Conservation (phyloP, 2,113 vertebrate genomes). For the Axis porcinus region DNA sequence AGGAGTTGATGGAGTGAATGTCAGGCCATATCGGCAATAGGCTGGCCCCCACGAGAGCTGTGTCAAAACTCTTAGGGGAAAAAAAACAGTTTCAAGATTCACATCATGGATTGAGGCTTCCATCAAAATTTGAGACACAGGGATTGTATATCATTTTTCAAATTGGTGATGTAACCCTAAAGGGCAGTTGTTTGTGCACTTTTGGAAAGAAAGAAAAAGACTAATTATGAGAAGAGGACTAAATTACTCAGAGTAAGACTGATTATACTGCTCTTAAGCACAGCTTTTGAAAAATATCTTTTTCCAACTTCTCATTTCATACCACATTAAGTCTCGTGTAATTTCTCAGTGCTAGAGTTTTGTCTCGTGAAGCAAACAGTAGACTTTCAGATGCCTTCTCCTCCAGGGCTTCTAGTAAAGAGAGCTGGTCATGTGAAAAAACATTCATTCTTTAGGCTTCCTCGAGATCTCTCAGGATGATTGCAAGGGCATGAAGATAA, state of each 20-base stretch:
- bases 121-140: background rate
- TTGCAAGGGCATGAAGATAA: background rate
- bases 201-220: background rate
- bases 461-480: background rate
- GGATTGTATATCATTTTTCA: background rate
- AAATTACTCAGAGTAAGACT: slow-evolving; percentile 12
- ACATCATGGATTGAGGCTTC: background rate
- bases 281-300: background rate
- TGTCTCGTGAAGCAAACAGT: background rate
- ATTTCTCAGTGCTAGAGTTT: background rate
- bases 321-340: background rate
- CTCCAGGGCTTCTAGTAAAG: background rate
- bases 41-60: background rate
- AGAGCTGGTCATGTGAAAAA: background rate
- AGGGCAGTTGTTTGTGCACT: background rate
- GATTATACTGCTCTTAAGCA: background rate
- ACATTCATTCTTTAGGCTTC: background rate
- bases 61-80: background rate
- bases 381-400: background rate
- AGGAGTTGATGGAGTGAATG: background rate
- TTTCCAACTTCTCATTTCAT: slow-evolving; percentile 37
- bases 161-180: background rate
- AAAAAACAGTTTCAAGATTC: background rate
- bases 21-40: background rate
- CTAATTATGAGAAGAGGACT: background rate